A percentile compares a stretch with the other conserved stretches of the same genome.
phyloP scores from a whole-genome alignment of 2,888 invertebrate species.

The Stramonita haemastoma region DNA sequence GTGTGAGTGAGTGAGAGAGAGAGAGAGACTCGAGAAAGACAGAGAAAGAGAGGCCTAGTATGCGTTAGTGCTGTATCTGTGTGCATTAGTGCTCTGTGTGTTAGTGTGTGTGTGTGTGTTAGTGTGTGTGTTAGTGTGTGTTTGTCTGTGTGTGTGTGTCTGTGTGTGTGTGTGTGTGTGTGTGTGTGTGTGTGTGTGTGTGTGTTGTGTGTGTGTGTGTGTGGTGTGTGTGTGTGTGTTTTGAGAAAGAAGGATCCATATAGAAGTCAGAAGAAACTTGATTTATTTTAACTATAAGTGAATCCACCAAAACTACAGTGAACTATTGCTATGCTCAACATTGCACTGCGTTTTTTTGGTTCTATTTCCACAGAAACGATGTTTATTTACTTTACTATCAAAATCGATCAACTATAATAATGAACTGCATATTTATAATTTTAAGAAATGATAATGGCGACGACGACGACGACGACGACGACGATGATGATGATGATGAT shows the following conservation, averaged over 20 bases:
- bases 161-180: neutral
- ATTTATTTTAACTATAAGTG: too few relatives aligned
- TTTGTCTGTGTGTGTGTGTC: neutral
- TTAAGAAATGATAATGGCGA: neutral
- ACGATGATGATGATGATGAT: neutral
- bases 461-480: neutral
- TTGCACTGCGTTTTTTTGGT: too few relatives aligned
- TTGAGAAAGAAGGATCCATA: neutral
- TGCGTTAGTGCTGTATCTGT: neutral
- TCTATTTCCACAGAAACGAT: too few relatives aligned
- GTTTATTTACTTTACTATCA: too few relatives aligned
- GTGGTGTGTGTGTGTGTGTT: neutral
- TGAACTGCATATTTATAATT: neutral
- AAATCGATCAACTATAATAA: too few relatives aligned
- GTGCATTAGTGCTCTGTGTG: neutral
- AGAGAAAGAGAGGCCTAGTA: neutral
- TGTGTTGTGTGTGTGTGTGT: neutral
- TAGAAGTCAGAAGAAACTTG: too few relatives aligned
- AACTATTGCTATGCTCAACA: too few relatives aligned
- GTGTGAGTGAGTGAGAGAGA: neutral
- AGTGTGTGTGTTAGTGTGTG: neutral
- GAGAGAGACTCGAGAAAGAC: neutral
- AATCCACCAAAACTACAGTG: too few relatives aligned
- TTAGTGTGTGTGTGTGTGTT: neutral
- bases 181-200: neutral